Percentiles rank a stretch among this genome's conserved stretches.
phyloP scores from a whole-genome alignment of 2,113 vertebrate genomes.

The Pseudonaja textilis region DNA sequence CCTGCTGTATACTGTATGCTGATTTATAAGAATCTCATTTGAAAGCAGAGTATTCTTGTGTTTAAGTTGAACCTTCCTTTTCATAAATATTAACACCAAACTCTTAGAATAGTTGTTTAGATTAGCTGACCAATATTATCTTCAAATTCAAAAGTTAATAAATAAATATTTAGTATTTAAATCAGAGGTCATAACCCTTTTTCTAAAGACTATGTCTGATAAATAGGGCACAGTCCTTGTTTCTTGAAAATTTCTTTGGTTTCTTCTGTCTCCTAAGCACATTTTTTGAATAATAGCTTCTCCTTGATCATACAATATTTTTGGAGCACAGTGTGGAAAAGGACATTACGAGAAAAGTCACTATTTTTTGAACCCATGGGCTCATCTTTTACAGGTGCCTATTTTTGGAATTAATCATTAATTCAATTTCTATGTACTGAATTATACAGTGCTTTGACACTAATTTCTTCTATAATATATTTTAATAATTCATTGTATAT shows the following conservation, averaged over 20 bases:
- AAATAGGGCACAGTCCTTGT: not conserved
- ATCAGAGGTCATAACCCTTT: not conserved
- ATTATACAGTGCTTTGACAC: not conserved
- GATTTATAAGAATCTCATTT: not conserved
- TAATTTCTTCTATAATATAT: not conserved
- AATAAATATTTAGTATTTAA: not conserved
- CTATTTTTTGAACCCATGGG: not conserved
- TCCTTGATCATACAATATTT: not conserved
- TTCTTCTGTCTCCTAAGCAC: not conserved
- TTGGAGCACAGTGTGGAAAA: not conserved
- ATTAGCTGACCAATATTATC: not conserved
- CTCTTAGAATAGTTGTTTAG: not conserved
- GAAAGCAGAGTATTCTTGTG: not conserved
- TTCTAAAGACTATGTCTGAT: not conserved
- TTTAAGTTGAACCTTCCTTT: not conserved
- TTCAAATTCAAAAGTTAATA: not conserved
- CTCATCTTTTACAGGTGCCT: not conserved
- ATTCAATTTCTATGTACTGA: not conserved
- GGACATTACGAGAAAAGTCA: not conserved
- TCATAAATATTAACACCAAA: not conserved
- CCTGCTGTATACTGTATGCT: not conserved
- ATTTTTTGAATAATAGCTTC: not conserved
- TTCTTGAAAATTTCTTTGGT: not conserved
- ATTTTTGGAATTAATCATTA: not conserved
- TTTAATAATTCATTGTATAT: not conserved